Base-by-base conservation (phyloP, 2,888 invertebrate genomes). In the Trissonchulus latispiculum region DNA sequence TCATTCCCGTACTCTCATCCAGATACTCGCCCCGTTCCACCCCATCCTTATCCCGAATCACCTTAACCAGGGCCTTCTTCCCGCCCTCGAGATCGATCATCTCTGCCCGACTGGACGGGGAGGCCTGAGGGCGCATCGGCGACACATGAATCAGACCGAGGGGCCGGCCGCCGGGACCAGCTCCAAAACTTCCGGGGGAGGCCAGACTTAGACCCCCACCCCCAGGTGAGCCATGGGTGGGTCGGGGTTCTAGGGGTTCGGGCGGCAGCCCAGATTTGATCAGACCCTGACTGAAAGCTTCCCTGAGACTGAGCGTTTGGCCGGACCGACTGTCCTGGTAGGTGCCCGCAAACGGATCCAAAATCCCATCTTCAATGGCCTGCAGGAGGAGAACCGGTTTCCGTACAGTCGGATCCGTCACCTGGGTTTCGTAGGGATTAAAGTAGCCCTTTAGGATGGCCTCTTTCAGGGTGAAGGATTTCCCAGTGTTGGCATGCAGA, bases 401-500 rank as follows among this genome's bases (percentile, higher is more conserved):
- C 36, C 87, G 88, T 0, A 88, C 88, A 36, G 87, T 84, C 1
- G 87, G 87, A 78, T 88, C 87, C 61, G 84, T 84, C 61, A 95
- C 84, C 72, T 87, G 87, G 3, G 92, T 90, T 73, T 90, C 85
- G 32, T 73, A 73, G 0, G 92, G 90, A 86, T 94, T 91, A 61
- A 93, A 87, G 8, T 81, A 76, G 35, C 80, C 81, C 73, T 79
- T 80, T n/a, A 77, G 88, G 71, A 94, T 90, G 33, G 93, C 93
- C 86, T 93, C 91, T 77, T 89, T 87, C 73, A 93, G 86, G 70
- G 90, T 89, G 18, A 92, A 86, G 75, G 86, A 86, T 75, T 86
- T 86, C 36, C 87, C 88, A 0, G 88, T 88, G 37, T 87, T 84
- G 1, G 87, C 87, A 78, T 88, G 87, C 61, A 84, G 84, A 61